Evolutionary conservation across 2,113 vertebrate genomes (phyloP).

Genomic region (Stercorarius parasiticus): DNA sequence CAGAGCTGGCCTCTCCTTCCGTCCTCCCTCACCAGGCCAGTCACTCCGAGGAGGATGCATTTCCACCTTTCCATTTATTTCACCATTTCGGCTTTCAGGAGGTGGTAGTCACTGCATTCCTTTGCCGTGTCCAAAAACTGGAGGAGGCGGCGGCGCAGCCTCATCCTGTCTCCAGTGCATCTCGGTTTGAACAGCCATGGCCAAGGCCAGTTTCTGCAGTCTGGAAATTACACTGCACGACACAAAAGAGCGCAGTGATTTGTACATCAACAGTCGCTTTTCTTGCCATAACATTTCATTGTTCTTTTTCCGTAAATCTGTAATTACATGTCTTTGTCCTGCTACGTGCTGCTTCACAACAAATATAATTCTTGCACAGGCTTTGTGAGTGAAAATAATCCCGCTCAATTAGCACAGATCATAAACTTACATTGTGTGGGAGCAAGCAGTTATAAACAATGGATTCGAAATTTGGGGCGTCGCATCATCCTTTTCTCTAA

Average conservation of each 20-base stretch:
- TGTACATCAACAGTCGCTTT: conserved; percentile 24
- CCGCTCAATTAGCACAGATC: conserved; percentile 28
- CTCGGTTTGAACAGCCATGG: background rate
- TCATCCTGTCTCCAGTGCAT: fast-evolving
- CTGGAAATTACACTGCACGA: background rate
- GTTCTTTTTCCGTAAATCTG: conserved; percentile 52
- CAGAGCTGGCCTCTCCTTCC: background rate
- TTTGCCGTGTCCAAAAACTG: background rate
- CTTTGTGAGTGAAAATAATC: conserved; percentile 53
- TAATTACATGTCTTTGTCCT: conserved; percentile 50
- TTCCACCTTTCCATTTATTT: background rate
- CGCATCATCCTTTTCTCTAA: background rate
- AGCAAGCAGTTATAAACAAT: background rate
- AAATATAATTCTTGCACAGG: conserved; percentile 14
- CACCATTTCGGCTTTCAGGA: background rate
- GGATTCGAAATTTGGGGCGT: background rate
- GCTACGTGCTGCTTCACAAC: conserved; percentile 39
- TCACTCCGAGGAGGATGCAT: fast-evolving
- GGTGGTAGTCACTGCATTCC: background rate
- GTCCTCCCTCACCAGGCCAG: fast-evolving
- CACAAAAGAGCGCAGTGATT: background rate
- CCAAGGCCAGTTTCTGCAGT: conserved; percentile 7
- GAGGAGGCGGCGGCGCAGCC: background rate
- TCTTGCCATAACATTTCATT: conserved; percentile 42
- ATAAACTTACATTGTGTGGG: conserved; percentile 22